A percentile compares a stretch with the other conserved stretches of the same genome.
phyloP scores from a whole-genome alignment of 2,797 vertebrate species.

The Furcifer pardalis region DNA sequence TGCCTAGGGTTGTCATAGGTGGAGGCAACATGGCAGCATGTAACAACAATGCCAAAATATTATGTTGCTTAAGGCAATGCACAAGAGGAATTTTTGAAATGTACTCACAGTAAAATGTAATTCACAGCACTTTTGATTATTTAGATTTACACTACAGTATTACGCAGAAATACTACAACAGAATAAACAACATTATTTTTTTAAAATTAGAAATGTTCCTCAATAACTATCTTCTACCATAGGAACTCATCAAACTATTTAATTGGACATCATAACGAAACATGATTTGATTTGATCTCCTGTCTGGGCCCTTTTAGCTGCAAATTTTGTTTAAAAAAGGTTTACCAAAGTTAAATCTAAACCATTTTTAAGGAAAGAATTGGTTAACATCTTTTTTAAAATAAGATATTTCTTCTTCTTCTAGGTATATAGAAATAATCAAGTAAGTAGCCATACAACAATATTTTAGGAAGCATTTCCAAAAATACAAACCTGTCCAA shows the following conservation, averaged over 20 bases:
- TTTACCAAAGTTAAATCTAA: conserved; percentile 9
- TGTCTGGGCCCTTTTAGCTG: background rate
- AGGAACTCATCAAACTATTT: conserved; percentile 1
- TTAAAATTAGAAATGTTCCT: background rate
- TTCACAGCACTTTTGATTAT: background rate
- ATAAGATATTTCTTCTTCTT: no score
- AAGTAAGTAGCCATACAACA: background rate
- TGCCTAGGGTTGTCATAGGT: no score
- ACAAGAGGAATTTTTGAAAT: background rate
- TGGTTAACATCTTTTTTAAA: background rate
- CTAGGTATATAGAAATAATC: background rate
- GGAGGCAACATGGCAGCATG: no score
- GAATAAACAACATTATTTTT: background rate
- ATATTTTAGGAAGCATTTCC: background rate
- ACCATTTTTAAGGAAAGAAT: conserved; percentile 8
- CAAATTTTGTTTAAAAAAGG: conserved; percentile 11
- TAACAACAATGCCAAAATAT: no score
- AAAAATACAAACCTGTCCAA: background rate
- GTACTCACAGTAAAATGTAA: background rate
- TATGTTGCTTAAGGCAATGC: background rate
- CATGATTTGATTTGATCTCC: background rate
- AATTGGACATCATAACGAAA: background rate
- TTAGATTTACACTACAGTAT: background rate
- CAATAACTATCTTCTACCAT: background rate
- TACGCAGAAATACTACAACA: background rate